Evolutionary conservation across 1,140 invertebrate species (phyloP).

Genomic region (Drosophila sulfurigaster): DNA sequence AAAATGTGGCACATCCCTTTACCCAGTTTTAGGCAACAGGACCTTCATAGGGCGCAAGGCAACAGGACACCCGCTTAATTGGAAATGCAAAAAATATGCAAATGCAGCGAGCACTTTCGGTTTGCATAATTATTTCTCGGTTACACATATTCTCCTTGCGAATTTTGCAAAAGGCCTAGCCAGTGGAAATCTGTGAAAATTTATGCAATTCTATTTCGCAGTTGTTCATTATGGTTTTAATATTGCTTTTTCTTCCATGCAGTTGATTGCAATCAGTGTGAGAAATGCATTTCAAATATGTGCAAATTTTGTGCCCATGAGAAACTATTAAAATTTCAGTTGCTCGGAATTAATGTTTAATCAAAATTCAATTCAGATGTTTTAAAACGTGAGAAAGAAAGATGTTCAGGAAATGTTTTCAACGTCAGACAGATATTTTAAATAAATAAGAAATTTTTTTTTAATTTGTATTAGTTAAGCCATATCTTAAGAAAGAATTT

Average conservation of each 20-base stretch:
- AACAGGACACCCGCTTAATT: slow-evolving; percentile 61
- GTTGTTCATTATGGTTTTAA: slow-evolving; percentile 42
- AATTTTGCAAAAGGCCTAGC: slow-evolving; percentile 30
- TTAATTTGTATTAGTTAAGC: no score
- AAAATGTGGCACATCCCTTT: slow-evolving; percentile 53
- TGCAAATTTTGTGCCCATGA: not conserved
- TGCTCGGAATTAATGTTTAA: not conserved
- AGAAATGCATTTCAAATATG: slow-evolving; percentile 44
- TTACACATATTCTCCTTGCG: slow-evolving; percentile 47
- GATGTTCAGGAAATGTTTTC: no score
- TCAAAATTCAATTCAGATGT: not conserved
- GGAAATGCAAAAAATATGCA: slow-evolving; percentile 80
- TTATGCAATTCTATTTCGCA: slow-evolving; percentile 66
- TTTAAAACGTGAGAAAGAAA: not conserved
- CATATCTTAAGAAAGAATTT: no score
- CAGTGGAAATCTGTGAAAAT: slow-evolving; percentile 49
- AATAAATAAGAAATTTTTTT: no score
- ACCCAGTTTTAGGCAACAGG: not conserved
- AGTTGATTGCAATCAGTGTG: slow-evolving; percentile 71
- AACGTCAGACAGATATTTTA: no score
- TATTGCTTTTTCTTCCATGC: slow-evolving; percentile 23
- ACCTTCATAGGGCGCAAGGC: slow-evolving; percentile 2
- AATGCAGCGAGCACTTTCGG: slow-evolving; percentile 48
- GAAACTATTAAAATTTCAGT: slow-evolving; percentile 4
- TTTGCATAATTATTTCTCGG: slow-evolving; percentile 66